Evolutionary conservation across 1,140 invertebrate species (phyloP), one percentile per base, ranked within the genome.

Genomic region (Piezodorus guildinii): DNA sequence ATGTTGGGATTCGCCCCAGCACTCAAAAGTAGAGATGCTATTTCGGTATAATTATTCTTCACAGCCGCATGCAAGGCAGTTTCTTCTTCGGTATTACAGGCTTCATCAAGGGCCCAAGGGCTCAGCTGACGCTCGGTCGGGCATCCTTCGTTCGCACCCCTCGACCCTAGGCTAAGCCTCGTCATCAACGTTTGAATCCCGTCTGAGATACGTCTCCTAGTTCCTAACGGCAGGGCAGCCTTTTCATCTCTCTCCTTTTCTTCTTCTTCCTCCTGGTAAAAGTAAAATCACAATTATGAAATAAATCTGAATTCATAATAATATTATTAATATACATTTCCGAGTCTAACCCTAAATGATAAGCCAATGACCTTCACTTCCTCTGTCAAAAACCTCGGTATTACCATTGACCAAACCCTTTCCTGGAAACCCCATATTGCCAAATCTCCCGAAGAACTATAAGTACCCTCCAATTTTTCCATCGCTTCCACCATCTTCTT

Each of bases 101-200:
- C 84, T 63, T 86, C 76, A 76, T 93, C 86, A 16, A 91, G 70
- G 68, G 84, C 78, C 45, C 90, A 74, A 0, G 89, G 89, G 70
- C 79, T 84, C 45, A 86, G 77, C 52, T 78, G 70, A 64, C 79
- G 79, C 45, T 82, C 82, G 60, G 74, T 76, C 17, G 52, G 23
- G 5, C 14, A 16, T 6, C 66, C 60, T 63, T 83, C 80, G 39
- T 21, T 17, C 69, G 71, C 15, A 69, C 68, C 60, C 19, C 65
- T 67, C 14, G 62, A 59, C 19, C 68, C 76, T 71, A 83, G 81
- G 73, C 84, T 90, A 45, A 94, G 74, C 69, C 86, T 86, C 8
- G 86, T 89, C 80, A 94, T 89, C 34, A 94, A 85, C 49, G 86
- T 85, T 69, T 91, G 89, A 67, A 94, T 93, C 2, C 90, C 89